phyloP scores from a whole-genome alignment of 2,888 invertebrate genomes.

The Salpingus planirostris region DNA sequence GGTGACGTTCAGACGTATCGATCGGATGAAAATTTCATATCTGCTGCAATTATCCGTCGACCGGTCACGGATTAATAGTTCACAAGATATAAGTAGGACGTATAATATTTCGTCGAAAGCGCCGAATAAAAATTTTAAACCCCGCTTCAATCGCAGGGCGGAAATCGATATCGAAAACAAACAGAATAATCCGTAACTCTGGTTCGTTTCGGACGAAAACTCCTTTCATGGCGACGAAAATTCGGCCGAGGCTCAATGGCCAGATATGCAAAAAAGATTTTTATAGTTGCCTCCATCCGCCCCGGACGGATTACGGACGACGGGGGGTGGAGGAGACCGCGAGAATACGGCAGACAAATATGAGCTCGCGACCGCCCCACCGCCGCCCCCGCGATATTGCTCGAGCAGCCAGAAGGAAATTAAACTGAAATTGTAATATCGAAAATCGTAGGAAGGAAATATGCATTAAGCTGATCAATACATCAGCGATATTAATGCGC shows the following conservation, averaged over 20 bases:
- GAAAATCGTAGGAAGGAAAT: constrained; percentile 29
- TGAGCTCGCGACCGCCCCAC: too few relatives aligned
- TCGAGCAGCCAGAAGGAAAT: constrained; percentile 26
- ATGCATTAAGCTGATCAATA: constrained; percentile 35
- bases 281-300: constrained; percentile 1
- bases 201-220: constrained; percentile 10
- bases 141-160: too few relatives aligned
- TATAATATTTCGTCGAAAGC: too few relatives aligned
- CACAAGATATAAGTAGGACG: too few relatives aligned
- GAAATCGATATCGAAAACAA: constrained; percentile 5
- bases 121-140: too few relatives aligned
- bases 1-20: too few relatives aligned
- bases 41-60: too few relatives aligned
- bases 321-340: constrained; percentile 2
- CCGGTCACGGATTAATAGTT: too few relatives aligned
- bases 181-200: constrained; percentile 10
- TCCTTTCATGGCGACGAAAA: constrained; percentile 9
- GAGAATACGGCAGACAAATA: constrained; percentile 1
- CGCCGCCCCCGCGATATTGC: constrained; percentile 21
- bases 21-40: too few relatives aligned
- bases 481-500: constrained; percentile 33
- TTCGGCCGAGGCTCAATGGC: not conserved
- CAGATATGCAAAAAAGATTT: constrained; percentile 9
- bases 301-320: constrained; percentile 3
- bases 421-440: constrained; percentile 31